Conservation (phyloP, 2,797 vertebrate species). For the Schizopygopsis pylzovi region DNA sequence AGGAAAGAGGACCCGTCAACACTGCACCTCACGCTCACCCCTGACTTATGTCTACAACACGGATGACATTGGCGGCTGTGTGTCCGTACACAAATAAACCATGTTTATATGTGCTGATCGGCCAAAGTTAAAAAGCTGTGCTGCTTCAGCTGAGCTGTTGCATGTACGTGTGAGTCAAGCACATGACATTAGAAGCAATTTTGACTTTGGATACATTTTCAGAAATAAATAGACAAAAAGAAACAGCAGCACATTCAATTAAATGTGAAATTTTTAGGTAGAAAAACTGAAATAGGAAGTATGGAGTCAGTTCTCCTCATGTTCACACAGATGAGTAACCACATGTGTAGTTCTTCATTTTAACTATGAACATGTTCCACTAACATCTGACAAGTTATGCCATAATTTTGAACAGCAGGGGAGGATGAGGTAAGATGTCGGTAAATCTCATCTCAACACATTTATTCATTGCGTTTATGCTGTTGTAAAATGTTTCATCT, state of each 20-base stretch:
- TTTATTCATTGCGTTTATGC: neutral
- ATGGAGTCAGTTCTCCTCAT: neutral
- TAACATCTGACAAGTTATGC: slow-evolving; percentile 9
- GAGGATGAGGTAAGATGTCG: neutral
- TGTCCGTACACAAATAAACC: slow-evolving; percentile 54
- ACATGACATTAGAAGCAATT: neutral
- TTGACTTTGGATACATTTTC: neutral
- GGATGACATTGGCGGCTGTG: slow-evolving; percentile 61
- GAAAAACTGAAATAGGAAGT: neutral
- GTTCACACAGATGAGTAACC: neutral
- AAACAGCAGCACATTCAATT: neutral
- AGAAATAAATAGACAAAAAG: neutral
- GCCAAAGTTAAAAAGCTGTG: slow-evolving; percentile 38
- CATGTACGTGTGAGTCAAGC: slow-evolving; percentile 33
- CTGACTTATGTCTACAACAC: slow-evolving; percentile 62
- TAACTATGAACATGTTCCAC: neutral
- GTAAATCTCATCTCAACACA: neutral
- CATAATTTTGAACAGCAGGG: neutral
- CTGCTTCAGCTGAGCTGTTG: slow-evolving; percentile 51
- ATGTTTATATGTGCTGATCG: slow-evolving; percentile 39
- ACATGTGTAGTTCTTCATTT: neutral
- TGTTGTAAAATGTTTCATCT: neutral
- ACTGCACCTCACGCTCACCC: slow-evolving; percentile 56
- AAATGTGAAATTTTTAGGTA: neutral
- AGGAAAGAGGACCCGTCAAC: slow-evolving; percentile 66